Evolutionary conservation across 2,888 invertebrate genomes (phyloP), one percentile per base, ranked within the genome.

Genomic region (Nowickia ferox): DNA sequence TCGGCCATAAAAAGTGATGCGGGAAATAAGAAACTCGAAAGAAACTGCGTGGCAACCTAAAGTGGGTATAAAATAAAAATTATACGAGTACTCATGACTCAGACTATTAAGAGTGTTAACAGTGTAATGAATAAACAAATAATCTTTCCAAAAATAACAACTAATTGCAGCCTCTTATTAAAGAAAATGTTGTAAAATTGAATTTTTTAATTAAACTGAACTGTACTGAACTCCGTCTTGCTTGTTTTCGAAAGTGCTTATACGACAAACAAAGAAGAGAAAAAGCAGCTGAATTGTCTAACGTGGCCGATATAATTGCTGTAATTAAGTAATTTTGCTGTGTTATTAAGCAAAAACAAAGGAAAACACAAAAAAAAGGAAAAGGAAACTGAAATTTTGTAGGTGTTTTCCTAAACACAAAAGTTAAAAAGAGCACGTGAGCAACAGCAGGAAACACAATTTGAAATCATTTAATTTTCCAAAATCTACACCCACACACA

Each of bases 251-350:
- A 59, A 38, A 59, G 59, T 38, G 59, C n/a, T 59, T 40, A 59
- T 38, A 40, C n/a, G 59, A 59, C 59, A 38, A 40, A 57, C 17
- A 53, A 53, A 19, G 6, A 53, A 30, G 8, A 22, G 6, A n/a
- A 13, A 65, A 59, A 57, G 30, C 51, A 57, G 48, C 51, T 66
- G 22, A 61, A 63, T 53, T 74, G 15, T 71, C n/a, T 55, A 71
- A 83, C 61, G 59, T 78, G 48, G 85, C 69, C 61, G 40, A 22
- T 65, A 22, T 91, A 90, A 91, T 90, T 90, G 90, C 89, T 89
- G 89, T 89, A 91, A 92, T 91, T 92, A 89, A 92, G 90, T 88
- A 90, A 90, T 91, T 91, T 88, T 88, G 88, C 87, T 88, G 40
- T 82, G 30, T 30, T 30, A 30, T 65, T 68, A 61, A 44, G 55